phyloP scores from a whole-genome alignment of 2,888 invertebrate genomes.

The Callyntrura guangdongensis region DNA sequence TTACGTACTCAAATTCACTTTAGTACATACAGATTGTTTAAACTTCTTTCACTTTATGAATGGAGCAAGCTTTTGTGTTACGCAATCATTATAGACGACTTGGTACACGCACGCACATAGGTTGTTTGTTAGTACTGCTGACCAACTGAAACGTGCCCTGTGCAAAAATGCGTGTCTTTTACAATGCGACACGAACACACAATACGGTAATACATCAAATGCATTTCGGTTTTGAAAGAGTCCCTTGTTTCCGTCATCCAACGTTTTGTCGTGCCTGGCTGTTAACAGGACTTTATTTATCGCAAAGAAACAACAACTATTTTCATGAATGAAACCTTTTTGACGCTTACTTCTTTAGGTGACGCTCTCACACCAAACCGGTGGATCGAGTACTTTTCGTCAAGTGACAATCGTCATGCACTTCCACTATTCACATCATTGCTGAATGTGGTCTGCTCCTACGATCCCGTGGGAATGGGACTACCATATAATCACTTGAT shows the following conservation, averaged over 20 bases:
- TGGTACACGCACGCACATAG: no score
- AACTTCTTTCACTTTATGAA: background rate
- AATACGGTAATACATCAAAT: no score
- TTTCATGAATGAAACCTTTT: conserved; percentile 27
- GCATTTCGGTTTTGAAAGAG: background rate
- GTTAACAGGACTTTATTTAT: conserved; percentile 4
- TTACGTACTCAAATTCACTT: background rate
- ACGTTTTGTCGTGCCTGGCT: background rate
- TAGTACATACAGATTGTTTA: background rate
- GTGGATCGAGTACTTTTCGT: conserved; percentile 90
- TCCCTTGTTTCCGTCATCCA: background rate
- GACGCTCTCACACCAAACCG: conserved; percentile 87
- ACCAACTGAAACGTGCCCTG: background rate
- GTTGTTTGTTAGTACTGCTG: no score
- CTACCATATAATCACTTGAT: conserved; percentile 98
- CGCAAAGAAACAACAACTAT: background rate
- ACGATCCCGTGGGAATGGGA: conserved; percentile 99
- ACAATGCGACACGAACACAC: no score
- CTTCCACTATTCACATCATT: conserved; percentile 99
- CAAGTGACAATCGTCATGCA: conserved; percentile 93
- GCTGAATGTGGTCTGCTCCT: conserved; percentile 98
- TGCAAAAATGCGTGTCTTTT: no score
- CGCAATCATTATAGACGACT: no score
- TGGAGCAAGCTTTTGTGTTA: background rate
- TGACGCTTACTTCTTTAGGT: conserved; percentile 81